Evolutionary conservation across 2,888 invertebrate genomes (phyloP).

Genomic region (Drymonia ruficornis): DNA sequence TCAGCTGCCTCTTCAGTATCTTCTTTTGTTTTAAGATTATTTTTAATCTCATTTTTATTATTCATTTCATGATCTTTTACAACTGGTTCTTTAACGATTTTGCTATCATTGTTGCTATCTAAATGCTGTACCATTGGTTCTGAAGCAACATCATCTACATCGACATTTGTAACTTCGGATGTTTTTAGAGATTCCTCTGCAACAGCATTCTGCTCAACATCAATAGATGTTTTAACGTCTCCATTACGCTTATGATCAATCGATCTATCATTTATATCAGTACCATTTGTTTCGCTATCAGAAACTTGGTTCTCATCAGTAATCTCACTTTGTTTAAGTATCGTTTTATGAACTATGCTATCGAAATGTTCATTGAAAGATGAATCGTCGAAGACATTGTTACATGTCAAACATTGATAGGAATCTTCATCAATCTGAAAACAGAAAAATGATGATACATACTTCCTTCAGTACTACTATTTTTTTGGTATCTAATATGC

Average conservation of each 20-base stretch:
- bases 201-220: background rate
- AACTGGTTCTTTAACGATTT: background rate
- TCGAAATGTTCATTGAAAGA: conserved; percentile 4
- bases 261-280: background rate
- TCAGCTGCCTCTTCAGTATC: background rate
- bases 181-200: background rate
- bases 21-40: background rate
- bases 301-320: background rate
- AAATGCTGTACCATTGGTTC: background rate
- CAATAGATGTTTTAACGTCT: background rate
- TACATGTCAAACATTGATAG: conserved; percentile 61
- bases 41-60: background rate
- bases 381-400: conserved; percentile 25
- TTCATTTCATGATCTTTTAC: background rate
- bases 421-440: conserved; percentile 53
- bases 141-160: background rate
- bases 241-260: background rate
- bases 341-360: background rate
- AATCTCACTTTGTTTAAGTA: background rate
- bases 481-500: no score
- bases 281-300: background rate
- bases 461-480: no score
- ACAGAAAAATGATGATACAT: conserved; percentile 3
- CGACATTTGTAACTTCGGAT: background rate
- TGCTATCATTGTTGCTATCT: background rate